Percentiles rank a stretch among this genome's conserved stretches.
These are phyloP conservation scores for Triplophysa yarkandensis DNA, from an alignment of 2,797 vertebrate genomes.

Conservation along the genomic window DNA sequence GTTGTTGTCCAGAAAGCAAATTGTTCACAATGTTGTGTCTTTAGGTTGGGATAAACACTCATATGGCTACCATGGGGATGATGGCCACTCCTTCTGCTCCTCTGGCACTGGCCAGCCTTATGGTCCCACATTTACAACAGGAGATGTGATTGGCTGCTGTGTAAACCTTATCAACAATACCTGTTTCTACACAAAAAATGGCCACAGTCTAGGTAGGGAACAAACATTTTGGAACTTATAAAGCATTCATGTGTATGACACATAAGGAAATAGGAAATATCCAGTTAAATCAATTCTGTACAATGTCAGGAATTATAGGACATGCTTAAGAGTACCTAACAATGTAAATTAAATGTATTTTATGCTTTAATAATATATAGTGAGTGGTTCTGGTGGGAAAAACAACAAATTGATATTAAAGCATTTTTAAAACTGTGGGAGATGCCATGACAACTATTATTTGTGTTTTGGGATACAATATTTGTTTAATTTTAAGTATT, in stretches of 20 bases:
- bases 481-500: too few relatives aligned
- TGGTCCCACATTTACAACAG: conserved; percentile 97
- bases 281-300: background rate
- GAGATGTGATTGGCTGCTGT: conserved; percentile 98
- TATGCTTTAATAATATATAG: background rate
- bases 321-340: background rate
- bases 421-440: background rate
- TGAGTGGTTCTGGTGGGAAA: background rate
- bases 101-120: conserved; percentile 98
- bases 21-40: background rate
- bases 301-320: background rate
- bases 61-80: conserved; percentile 98
- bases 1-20: background rate
- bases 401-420: background rate
- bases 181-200: conserved; percentile 99
- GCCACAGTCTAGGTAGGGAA: conserved; percentile 90
- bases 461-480: background rate
- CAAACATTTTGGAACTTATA: background rate
- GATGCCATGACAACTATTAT: too few relatives aligned
- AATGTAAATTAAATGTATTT: background rate
- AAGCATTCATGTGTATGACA: background rate
- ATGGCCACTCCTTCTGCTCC: conserved; percentile 98
- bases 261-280: background rate
- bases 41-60: conserved; percentile 99
- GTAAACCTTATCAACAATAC: conserved; percentile 99